A percentile compares a stretch with the other conserved stretches of the same genome.
Conservation (phyloP, 2,797 vertebrate species). For the Pogoniulus pusillus region DNA sequence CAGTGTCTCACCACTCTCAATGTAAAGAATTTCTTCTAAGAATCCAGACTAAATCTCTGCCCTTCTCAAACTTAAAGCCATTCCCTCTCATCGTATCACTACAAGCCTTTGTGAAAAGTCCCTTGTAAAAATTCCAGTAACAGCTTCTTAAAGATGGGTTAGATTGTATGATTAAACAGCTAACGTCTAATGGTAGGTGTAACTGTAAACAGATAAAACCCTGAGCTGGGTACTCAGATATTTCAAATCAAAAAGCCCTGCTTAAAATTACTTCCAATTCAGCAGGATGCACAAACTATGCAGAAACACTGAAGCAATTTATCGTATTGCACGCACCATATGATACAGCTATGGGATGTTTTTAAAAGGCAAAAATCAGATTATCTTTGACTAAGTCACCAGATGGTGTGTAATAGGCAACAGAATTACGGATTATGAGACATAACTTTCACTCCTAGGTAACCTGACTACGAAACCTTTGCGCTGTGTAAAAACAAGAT, state of each 20-base stretch:
- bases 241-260: background rate
- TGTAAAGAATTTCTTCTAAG: too few relatives aligned
- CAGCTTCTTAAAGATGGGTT: background rate
- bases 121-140: background rate
- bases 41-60: too few relatives aligned
- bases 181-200: background rate
- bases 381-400: constrained; percentile 73
- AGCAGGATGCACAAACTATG: constrained; percentile 29
- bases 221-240: background rate
- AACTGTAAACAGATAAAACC: background rate
- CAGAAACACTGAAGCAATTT: constrained; percentile 1
- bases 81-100: too few relatives aligned
- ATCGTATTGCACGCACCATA: background rate
- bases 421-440: constrained; percentile 63
- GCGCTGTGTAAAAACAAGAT: constrained; percentile 59
- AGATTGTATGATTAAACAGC: background rate
- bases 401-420: constrained; percentile 56
- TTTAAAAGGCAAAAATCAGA: constrained; percentile 64
- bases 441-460: constrained; percentile 71
- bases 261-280: constrained; percentile 15
- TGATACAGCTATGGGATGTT: constrained; percentile 43
- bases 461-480: constrained; percentile 59
- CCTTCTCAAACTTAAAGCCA: too few relatives aligned
- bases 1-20: too few relatives aligned
- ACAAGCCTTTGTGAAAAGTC: too few relatives aligned